Conservation (phyloP, 2,797 vertebrate genomes). For the Aldrovandia affinis region DNA sequence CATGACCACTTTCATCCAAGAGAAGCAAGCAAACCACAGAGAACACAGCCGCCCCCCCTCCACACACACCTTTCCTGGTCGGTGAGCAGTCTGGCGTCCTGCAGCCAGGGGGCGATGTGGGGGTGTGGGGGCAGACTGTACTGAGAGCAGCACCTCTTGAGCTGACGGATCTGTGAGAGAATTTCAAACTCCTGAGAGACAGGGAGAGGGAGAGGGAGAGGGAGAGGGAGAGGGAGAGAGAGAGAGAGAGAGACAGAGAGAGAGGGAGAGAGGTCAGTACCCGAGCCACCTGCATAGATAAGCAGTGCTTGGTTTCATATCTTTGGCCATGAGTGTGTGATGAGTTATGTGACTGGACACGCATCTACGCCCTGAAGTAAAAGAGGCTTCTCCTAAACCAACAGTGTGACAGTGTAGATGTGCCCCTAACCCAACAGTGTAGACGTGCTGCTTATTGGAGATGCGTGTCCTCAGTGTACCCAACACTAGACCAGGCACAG, state of each 20-base stretch:
- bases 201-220: background rate
- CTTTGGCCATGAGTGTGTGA: background rate
- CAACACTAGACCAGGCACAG: background rate
- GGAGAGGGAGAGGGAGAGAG: background rate
- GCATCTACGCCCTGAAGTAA: background rate
- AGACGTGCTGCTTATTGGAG: background rate
- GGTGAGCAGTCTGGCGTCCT: slow-evolving; percentile 68
- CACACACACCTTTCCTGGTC: slow-evolving; percentile 82
- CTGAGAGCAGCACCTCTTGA: slow-evolving; percentile 76
- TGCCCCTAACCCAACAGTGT: background rate
- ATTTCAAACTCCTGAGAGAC: slow-evolving; percentile 80
- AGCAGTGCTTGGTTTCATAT: slow-evolving; percentile 1
- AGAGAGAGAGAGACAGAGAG: too few relatives aligned
- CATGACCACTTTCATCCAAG: background rate
- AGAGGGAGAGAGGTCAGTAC: background rate
- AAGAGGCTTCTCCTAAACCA: background rate
- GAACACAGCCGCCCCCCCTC: background rate
- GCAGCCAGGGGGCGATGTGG: slow-evolving; percentile 71
- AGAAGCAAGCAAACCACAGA: background rate
- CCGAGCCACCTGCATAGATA: background rate
- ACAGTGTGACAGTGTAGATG: background rate
- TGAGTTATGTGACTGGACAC: background rate
- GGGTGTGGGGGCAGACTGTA: slow-evolving; percentile 69
- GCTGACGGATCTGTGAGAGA: slow-evolving; percentile 76
- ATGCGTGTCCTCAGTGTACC: background rate